phyloP scores from a whole-genome alignment of 2,113 vertebrate genomes.

The Tragelaphus buxtoni region DNA sequence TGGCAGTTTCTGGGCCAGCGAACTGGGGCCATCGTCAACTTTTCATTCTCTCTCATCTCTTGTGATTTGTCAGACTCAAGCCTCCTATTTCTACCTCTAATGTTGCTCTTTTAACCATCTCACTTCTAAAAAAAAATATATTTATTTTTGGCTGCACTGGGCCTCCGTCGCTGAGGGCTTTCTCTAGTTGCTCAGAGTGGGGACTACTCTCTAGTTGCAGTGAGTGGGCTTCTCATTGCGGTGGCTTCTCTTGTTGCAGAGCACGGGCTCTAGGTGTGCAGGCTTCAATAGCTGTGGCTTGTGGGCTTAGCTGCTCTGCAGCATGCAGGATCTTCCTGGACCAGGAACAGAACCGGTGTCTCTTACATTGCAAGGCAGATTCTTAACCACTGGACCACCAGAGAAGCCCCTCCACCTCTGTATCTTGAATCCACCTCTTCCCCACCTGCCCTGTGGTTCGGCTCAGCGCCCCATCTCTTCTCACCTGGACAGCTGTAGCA shows the following conservation, averaged over 20 bases:
- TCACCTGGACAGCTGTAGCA: neutral
- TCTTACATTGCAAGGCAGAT: neutral
- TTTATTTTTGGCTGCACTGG: neutral
- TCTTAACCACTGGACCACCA: neutral
- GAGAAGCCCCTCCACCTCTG: neutral
- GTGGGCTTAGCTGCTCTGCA: neutral
- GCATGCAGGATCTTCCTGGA: neutral
- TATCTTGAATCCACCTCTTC: neutral
- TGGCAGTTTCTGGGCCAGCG: neutral
- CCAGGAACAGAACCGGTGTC: neutral
- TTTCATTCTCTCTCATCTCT: neutral
- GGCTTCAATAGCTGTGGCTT: neutral
- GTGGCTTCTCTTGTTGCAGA: neutral
- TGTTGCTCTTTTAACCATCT: neutral
- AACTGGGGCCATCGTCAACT: neutral
- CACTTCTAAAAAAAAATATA: neutral
- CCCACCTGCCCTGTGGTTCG: neutral
- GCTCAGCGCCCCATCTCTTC: neutral
- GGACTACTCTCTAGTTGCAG: neutral
- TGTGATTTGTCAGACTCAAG: too few relatives aligned
- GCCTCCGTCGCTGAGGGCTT: neutral
- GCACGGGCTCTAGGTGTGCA: neutral
- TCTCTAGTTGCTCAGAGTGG: neutral
- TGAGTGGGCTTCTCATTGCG: neutral
- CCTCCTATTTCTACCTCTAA: neutral